A percentile compares a stretch with the other conserved stretches of the same genome.
phyloP scores from a whole-genome alignment of 2,797 vertebrate species.

The Lophotriccus pileatus region DNA sequence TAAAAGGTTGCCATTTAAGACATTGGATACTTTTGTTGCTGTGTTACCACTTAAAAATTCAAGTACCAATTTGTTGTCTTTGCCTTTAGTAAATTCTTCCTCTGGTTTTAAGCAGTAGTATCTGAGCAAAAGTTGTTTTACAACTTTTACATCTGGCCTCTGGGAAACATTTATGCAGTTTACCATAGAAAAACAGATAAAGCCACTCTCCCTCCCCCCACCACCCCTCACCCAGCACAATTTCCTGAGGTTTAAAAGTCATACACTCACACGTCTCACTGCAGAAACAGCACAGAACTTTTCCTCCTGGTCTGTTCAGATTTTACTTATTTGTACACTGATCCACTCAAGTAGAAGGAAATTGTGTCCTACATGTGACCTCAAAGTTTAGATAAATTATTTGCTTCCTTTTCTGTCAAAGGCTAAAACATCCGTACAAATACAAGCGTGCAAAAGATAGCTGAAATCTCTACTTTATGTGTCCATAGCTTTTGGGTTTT shows the following conservation, averaged over 20 bases:
- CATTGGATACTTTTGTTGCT: background rate
- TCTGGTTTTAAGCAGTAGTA: background rate
- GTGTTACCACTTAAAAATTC: background rate
- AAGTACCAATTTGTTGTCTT: accelerated
- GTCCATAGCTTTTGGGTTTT: background rate
- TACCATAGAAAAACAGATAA: background rate
- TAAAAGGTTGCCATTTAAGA: background rate
- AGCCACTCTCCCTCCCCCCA: background rate
- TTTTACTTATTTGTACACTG: slow-evolving; percentile 38
- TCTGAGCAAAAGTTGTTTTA: background rate
- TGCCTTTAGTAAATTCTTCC: background rate
- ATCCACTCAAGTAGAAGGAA: slow-evolving; percentile 51
- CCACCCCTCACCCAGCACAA: background rate
- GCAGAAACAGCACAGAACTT: background rate
- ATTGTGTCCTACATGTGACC: slow-evolving; percentile 58
- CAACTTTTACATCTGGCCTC: background rate
- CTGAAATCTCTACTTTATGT: background rate
- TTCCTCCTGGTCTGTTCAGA: background rate
- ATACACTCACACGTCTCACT: background rate
- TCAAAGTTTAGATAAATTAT: slow-evolving; percentile 12
- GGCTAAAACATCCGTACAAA: slow-evolving; percentile 34
- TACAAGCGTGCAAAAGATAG: background rate
- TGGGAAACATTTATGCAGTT: background rate
- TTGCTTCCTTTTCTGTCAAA: slow-evolving; percentile 36
- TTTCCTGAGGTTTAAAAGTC: slow-evolving; percentile 47